Evolutionary conservation across 64 coral and sea anemone species (phyloP).

Genomic region (Orbicella faveolata): DNA sequence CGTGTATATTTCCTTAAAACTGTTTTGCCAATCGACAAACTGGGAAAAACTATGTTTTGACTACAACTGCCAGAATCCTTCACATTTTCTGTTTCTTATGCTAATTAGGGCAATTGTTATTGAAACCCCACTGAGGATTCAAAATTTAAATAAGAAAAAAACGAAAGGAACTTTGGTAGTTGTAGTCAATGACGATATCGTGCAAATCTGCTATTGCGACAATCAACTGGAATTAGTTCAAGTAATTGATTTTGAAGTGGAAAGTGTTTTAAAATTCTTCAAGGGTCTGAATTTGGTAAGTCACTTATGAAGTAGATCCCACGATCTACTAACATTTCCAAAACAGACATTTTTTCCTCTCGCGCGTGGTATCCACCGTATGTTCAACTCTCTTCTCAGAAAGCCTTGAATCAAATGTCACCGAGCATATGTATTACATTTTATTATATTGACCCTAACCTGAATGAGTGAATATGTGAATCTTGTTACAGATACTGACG

Average conservation of each 20-base stretch:
- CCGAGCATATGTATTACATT: too few species aligned
- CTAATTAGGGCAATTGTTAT: too few species aligned
- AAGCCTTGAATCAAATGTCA: too few species aligned
- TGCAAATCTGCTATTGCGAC: background rate
- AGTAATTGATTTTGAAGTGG: background rate
- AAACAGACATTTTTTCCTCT: background rate
- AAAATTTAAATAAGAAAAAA: background rate
- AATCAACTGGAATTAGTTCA: background rate
- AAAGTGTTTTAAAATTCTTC: background rate
- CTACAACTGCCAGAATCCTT: too few species aligned
- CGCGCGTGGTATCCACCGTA: too few species aligned
- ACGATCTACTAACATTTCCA: background rate
- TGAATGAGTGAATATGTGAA: too few species aligned
- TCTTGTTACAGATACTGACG: background rate
- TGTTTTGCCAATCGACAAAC: background rate
- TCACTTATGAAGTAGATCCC: background rate
- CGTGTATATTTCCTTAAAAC: too few species aligned
- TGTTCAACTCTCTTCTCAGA: too few species aligned
- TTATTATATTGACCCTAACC: too few species aligned
- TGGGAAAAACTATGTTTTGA: background rate
- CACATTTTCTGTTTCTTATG: too few species aligned
- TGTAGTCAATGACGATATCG: background rate
- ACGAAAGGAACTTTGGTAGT: background rate
- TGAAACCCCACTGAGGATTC: too few species aligned
- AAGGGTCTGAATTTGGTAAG: background rate